Percentiles rank a stretch among this genome's conserved stretches.
Conservation (phyloP, 1,140 invertebrate species). For the Pogonomyrmex barbatus region DNA sequence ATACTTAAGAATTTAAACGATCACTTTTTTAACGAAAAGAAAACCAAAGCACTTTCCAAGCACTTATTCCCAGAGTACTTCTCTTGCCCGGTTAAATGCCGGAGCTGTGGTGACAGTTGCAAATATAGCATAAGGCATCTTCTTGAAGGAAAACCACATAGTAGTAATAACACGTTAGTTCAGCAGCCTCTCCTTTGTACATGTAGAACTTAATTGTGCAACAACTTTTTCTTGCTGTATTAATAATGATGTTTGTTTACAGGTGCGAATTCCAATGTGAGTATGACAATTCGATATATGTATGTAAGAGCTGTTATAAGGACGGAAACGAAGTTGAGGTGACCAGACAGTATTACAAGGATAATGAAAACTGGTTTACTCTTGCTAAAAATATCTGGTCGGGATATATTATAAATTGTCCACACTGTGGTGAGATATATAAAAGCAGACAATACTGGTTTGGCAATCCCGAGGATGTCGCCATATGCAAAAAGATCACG, state of each 20-base stretch:
- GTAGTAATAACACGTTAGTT: slow-evolving; percentile 85
- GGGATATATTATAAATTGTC: slow-evolving; percentile 93
- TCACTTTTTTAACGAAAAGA: slow-evolving; percentile 91
- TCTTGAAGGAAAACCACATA: slow-evolving; percentile 89
- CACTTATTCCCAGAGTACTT: slow-evolving; percentile 93
- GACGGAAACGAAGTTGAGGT: slow-evolving; percentile 89
- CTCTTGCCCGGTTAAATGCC: slow-evolving; percentile 91
- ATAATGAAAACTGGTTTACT: slow-evolving; percentile 90
- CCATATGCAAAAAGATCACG: slow-evolving; percentile 90
- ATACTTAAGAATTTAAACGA: slow-evolving; percentile 92
- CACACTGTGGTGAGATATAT: slow-evolving; percentile 93
- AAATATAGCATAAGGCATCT: slow-evolving; percentile 92
- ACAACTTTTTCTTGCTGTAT: background rate
- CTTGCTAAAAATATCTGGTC: slow-evolving; percentile 93
- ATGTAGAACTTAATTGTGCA: background rate
- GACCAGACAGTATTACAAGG: slow-evolving; percentile 87
- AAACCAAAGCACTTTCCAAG: slow-evolving; percentile 84
- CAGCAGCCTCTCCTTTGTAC: slow-evolving; percentile 21
- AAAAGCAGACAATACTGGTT: slow-evolving; percentile 94
- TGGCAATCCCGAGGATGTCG: slow-evolving; percentile 92
- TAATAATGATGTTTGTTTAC: slow-evolving; percentile 26
- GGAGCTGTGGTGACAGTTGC: slow-evolving; percentile 91
- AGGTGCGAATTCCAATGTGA: slow-evolving; percentile 92
- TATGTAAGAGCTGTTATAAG: slow-evolving; percentile 89
- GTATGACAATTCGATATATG: slow-evolving; percentile 92